phyloP scores from a whole-genome alignment of 2,888 invertebrate species.

The Tanaodytes sp. region DNA sequence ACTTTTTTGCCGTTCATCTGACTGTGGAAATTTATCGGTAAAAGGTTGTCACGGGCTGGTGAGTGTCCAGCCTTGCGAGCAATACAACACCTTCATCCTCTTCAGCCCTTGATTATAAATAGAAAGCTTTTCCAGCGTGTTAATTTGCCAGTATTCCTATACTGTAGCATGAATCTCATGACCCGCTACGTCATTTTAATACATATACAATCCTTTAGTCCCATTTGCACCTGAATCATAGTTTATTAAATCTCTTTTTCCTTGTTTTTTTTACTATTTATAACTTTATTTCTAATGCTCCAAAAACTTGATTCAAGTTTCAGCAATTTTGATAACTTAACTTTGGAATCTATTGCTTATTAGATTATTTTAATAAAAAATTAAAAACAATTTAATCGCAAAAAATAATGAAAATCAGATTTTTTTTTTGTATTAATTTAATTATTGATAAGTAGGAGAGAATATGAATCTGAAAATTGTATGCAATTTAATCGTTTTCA shows the following conservation, averaged over 20 bases:
- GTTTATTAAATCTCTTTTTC: too few species aligned
- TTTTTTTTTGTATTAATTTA: too few species aligned
- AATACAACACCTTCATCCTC: slow-evolving; percentile 50
- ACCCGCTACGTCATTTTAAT: slow-evolving; percentile 35
- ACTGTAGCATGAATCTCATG: slow-evolving; percentile 29
- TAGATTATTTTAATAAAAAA: too few species aligned
- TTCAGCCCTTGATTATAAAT: slow-evolving; percentile 53
- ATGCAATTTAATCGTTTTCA: too few species aligned
- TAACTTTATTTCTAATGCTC: background rate
- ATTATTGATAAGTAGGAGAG: too few species aligned
- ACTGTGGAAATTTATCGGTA: slow-evolving; percentile 65
- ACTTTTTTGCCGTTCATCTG: slow-evolving; percentile 60
- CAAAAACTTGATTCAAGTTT: too few species aligned
- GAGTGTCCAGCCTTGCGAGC: slow-evolving; percentile 65
- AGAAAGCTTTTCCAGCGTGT: slow-evolving; percentile 52
- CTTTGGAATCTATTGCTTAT: slow-evolving; percentile 14
- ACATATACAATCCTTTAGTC: slow-evolving; percentile 13
- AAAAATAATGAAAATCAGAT: too few species aligned
- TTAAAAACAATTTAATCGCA: too few species aligned
- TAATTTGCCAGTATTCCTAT: slow-evolving; percentile 40
- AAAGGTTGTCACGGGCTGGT: slow-evolving; percentile 66
- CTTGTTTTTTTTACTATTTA: too few species aligned
- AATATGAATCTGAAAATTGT: too few species aligned
- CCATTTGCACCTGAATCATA: too few species aligned
- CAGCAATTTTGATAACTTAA: slow-evolving; percentile 13